phyloP scores from a whole-genome alignment of 2,797 vertebrate genomes.

The Sebastes wilsoni region DNA sequence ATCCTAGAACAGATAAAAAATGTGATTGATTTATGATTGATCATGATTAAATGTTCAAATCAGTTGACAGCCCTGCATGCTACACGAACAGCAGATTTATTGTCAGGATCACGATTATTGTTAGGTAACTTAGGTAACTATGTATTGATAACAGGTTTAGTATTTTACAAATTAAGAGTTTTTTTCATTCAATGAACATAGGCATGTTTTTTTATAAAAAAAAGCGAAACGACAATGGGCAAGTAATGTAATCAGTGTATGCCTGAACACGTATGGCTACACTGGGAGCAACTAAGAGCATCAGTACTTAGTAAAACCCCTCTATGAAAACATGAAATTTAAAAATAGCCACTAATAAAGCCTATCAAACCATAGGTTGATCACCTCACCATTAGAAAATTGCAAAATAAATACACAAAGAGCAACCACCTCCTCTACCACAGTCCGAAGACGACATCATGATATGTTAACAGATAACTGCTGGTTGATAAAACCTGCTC shows the following conservation, averaged over 20 bases:
- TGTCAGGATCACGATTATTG: fast-evolving
- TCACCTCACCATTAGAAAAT: background rate
- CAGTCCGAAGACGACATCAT: background rate
- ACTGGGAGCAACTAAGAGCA: background rate
- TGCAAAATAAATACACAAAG: background rate
- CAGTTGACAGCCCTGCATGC: no score
- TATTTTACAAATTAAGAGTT: no score
- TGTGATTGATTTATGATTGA: no score
- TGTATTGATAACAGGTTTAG: no score
- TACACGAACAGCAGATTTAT: no score
- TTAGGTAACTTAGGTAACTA: fast-evolving
- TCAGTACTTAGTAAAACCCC: background rate
- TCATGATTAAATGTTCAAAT: no score
- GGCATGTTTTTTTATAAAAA: no score
- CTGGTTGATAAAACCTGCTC: background rate
- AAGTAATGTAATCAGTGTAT: no score
- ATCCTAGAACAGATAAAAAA: no score
- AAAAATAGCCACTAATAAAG: background rate
- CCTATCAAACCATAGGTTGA: background rate
- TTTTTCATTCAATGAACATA: fast-evolving
- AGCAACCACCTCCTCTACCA: background rate
- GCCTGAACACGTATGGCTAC: no score
- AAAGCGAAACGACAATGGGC: fast-evolving
- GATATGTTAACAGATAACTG: background rate
- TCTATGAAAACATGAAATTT: background rate